Conservation (phyloP, 2,113 vertebrate species). For the Pedionomus torquatus region DNA sequence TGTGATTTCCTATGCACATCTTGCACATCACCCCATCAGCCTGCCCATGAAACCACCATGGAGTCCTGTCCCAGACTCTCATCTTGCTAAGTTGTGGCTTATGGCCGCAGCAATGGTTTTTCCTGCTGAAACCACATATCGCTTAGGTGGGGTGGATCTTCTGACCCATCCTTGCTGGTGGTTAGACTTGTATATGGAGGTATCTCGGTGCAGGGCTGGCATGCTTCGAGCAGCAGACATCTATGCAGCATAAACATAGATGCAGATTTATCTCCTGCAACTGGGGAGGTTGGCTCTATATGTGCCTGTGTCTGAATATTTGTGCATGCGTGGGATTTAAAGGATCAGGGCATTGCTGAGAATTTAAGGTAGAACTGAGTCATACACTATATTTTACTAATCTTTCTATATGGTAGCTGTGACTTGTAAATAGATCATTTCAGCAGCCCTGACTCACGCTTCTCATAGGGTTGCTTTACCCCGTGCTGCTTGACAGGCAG, state of each 20-base stretch:
- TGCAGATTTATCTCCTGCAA: not conserved
- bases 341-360: not conserved
- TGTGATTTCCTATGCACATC: not conserved
- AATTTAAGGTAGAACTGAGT: constrained; percentile 32
- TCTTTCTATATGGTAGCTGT: not conserved
- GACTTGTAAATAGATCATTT: constrained; percentile 29
- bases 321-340: not conserved
- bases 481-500: not conserved
- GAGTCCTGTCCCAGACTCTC: not conserved
- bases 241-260: not conserved
- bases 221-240: not conserved
- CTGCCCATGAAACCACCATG: rapidly evolving
- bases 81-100: not conserved
- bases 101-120: not conserved
- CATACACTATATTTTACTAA: constrained; percentile 27
- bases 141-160: not conserved
- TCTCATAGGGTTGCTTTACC: not conserved
- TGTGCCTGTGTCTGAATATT: not conserved
- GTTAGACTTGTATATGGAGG: not conserved
- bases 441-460: constrained; percentile 5
- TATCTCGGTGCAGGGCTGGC: not conserved
- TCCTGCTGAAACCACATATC: not conserved
- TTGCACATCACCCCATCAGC: not conserved
- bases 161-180: not conserved
- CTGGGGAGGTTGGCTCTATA: not conserved